Evolutionary conservation across 2,113 vertebrate genomes (phyloP).

Genomic region (Actenoides hombroni): DNA sequence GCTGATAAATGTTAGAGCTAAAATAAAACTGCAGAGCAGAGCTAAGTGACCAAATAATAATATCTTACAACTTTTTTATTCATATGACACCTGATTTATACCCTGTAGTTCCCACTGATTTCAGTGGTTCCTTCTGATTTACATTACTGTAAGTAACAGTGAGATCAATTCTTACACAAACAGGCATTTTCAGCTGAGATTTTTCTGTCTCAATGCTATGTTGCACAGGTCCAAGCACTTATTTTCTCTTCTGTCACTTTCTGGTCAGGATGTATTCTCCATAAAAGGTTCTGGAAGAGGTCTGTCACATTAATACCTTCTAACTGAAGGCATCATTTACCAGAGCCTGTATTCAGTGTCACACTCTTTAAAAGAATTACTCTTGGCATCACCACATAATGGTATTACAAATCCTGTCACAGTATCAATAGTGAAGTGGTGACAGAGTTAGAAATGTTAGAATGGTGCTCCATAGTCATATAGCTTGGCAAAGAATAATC

Average conservation of each 20-base stretch:
- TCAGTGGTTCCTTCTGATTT: not conserved
- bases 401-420: constrained; percentile 51
- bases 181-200: not conserved
- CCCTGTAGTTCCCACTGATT: not conserved
- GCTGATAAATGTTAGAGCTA: constrained; percentile 7
- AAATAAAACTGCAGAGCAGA: constrained; percentile 18
- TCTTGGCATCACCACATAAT: constrained; percentile 30
- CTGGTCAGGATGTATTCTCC: constrained; percentile 6
- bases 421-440: constrained; percentile 16
- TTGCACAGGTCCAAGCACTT: not conserved
- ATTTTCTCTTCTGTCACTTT: constrained; percentile 39
- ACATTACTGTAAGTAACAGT: not conserved
- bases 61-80: not conserved
- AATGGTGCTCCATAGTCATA: not conserved
- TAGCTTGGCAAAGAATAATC: constrained; percentile 6
- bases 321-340: constrained; percentile 48
- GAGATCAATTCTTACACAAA: not conserved
- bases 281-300: constrained; percentile 36
- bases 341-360: constrained; percentile 45
- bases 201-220: not conserved
- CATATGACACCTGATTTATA: not conserved
- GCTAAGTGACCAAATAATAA: not conserved
- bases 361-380: constrained; percentile 45
- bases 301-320: constrained; percentile 45
- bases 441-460: constrained; percentile 33